Conservation (phyloP, 2,113 vertebrate genomes). For the Notarius lentiginosus region DNA sequence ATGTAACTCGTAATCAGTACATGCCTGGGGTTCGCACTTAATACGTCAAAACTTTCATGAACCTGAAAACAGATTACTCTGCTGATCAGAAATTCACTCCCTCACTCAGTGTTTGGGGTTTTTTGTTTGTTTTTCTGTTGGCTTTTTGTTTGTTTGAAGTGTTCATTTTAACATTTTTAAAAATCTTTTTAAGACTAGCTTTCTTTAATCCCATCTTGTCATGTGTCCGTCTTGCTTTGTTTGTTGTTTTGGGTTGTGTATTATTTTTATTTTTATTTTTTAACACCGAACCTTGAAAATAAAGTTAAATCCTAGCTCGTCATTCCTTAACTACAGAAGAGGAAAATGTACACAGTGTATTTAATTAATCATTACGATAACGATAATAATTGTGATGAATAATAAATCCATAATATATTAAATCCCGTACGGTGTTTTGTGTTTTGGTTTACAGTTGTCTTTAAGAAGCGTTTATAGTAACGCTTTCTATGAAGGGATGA, state of each 20-base stretch:
- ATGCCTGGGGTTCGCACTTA: background rate
- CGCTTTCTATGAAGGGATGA: background rate
- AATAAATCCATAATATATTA: constrained; percentile 81
- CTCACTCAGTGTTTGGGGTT: background rate
- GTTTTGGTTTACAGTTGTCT: background rate
- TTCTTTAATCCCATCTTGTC: constrained; percentile 33
- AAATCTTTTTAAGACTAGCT: background rate
- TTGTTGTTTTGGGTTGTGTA: background rate
- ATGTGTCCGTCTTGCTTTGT: constrained; percentile 4
- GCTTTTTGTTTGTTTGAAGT: constrained; percentile 12
- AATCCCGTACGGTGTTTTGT: constrained; percentile 23
- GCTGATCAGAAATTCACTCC: background rate
- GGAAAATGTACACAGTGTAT: constrained; percentile 70
- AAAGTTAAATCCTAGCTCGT: constrained; percentile 67
- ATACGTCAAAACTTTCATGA: background rate
- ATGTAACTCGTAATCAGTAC: background rate
- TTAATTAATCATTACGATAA: constrained; percentile 68
- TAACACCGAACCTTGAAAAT: constrained; percentile 51
- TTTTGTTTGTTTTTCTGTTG: background rate
- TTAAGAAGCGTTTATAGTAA: background rate
- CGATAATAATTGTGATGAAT: constrained; percentile 73
- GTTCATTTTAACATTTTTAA: constrained; percentile 44
- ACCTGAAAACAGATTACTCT: background rate
- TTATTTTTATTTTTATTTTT: constrained; percentile 1
- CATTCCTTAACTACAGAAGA: constrained; percentile 67